These are phyloP conservation scores for Sardinella longiceps DNA, from an alignment of 2,797 vertebrate species.

Conservation along the genomic window DNA sequence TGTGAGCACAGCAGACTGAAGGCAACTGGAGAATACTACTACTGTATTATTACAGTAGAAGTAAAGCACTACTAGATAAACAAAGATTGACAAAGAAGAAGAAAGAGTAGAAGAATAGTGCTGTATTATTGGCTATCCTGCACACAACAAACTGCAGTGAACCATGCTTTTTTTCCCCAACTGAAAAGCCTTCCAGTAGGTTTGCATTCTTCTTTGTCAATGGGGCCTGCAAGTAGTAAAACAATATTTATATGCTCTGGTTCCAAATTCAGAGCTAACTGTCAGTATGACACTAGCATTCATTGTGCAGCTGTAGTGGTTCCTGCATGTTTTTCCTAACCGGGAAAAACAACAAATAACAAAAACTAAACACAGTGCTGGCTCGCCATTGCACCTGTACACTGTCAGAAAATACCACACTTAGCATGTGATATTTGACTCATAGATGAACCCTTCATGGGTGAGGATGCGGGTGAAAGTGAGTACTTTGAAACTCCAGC, in stretches of 20 bases:
- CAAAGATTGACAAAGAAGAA: too few species aligned
- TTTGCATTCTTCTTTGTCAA: not conserved
- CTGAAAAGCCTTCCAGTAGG: not conserved
- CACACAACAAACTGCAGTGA: not conserved
- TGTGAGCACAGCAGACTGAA: not conserved
- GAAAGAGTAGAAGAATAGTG: not conserved
- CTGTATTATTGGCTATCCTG: not conserved
- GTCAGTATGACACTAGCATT: too few species aligned
- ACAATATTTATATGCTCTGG: too few species aligned
- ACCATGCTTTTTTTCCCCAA: not conserved
- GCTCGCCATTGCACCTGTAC: too few species aligned
- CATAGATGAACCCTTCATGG: slow-evolving; percentile 31
- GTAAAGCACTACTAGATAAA: too few species aligned
- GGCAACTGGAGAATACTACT: not conserved
- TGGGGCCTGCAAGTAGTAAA: not conserved
- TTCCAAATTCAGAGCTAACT: too few species aligned
- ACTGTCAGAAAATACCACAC: too few species aligned
- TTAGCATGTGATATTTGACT: slow-evolving; percentile 31
- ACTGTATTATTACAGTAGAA: too few species aligned
- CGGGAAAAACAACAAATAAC: too few species aligned
- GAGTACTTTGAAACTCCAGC: slow-evolving; percentile 21
- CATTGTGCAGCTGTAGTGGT: too few species aligned
- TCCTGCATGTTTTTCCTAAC: too few species aligned
- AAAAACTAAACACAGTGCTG: too few species aligned
- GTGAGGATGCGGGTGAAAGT: slow-evolving; percentile 21